Evolutionary conservation across 2,888 invertebrate genomes (phyloP).

Genomic region (Athetis lepigone): DNA sequence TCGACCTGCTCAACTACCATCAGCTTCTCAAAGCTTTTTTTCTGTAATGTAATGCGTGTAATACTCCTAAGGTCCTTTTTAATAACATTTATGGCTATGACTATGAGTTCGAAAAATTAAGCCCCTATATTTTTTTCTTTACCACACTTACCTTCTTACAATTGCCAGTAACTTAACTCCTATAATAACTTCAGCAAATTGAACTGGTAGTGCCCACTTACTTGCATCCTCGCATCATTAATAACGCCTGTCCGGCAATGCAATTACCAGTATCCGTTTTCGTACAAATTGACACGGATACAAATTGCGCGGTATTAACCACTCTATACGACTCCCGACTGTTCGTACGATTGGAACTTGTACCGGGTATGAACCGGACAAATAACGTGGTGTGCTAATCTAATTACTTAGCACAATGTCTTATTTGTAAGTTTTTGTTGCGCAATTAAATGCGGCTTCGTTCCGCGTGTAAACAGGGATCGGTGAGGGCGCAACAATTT

Average conservation of each 20-base stretch:
- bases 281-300: conserved; percentile 72
- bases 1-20: no score
- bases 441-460: conserved; percentile 81
- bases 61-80: no score
- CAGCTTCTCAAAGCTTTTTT: no score
- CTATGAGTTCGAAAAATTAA: not conserved
- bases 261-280: conserved; percentile 75
- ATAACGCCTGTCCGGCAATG: conserved; percentile 66
- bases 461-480: conserved; percentile 78
- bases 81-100: no score
- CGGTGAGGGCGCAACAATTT: conserved; percentile 72
- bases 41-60: no score
- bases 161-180: conserved; percentile 50
- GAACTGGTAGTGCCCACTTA: conserved; percentile 59
- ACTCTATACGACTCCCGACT: conserved; percentile 69
- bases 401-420: conserved; percentile 89
- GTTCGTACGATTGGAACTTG: conserved; percentile 27
- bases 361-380: conserved; percentile 62
- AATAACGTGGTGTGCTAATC: conserved; percentile 85
- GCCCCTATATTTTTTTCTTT: not conserved
- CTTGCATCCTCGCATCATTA: conserved; percentile 61
- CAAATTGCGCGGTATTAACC: conserved; percentile 73
- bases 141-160: conserved; percentile 18
- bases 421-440: conserved; percentile 86
- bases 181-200: conserved; percentile 55